These are phyloP conservation scores for Caenorhabditis becei DNA, from an alignment of 2,888 invertebrate genomes.

Conservation along the genomic window DNA sequence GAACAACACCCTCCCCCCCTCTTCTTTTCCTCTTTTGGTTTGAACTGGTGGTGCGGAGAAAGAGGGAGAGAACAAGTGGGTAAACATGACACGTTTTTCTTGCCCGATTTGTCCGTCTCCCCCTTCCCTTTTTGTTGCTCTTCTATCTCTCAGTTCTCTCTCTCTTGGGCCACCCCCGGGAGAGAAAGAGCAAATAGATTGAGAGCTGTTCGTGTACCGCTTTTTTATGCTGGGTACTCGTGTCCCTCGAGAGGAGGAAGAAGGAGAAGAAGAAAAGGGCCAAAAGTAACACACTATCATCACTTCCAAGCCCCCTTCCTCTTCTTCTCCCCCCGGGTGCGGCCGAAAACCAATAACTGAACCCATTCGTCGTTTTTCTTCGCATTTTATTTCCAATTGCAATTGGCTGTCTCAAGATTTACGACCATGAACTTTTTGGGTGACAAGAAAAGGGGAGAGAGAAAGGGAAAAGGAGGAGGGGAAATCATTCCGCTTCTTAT, in stretches of 20 bases:
- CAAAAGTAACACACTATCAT: constrained; percentile 37
- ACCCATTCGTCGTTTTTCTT: constrained; percentile 25
- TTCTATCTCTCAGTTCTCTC: constrained; percentile 3
- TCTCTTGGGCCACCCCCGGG: constrained; percentile 9
- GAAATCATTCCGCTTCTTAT: constrained; percentile 17
- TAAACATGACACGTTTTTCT: constrained; percentile 62
- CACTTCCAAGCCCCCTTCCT: constrained; percentile 4
- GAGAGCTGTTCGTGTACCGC: constrained; percentile 33
- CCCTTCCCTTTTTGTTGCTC: constrained; percentile 7
- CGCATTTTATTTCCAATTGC: neutral
- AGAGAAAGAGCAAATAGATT: constrained; percentile 49
- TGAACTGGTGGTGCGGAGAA: constrained; percentile 32
- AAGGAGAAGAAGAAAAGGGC: constrained; percentile 23
- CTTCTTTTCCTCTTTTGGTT: constrained; percentile 25
- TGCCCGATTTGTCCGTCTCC: constrained; percentile 39
- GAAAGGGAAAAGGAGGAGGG: constrained; percentile 16
- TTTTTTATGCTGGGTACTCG: constrained; percentile 27
- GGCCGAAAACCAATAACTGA: constrained; percentile 44
- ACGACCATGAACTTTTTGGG: constrained; percentile 54
- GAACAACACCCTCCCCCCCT: constrained; percentile 1
- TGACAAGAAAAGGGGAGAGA: constrained; percentile 13
- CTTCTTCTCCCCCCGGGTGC: constrained; percentile 19
- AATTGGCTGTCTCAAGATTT: constrained; percentile 44
- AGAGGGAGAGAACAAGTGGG: constrained; percentile 39
- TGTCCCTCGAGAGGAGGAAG: constrained; percentile 8